These are phyloP conservation scores for Cetoscarus ocellatus DNA, from an alignment of 2,797 vertebrate species.

Conservation along the genomic window DNA sequence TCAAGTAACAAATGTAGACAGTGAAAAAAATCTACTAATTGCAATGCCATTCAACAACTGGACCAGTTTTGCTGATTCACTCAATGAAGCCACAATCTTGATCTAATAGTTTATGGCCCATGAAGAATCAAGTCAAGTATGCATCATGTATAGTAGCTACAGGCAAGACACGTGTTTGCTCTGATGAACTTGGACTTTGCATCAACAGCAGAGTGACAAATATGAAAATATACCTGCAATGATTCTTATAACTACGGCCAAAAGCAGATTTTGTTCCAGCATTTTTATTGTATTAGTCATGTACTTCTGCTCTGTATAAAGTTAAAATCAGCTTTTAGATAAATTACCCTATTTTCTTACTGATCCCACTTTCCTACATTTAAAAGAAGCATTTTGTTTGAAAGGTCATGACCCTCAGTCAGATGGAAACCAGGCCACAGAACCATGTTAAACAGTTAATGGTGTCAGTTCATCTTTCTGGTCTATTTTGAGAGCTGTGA, in stretches of 20 bases:
- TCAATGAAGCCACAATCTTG: neutral
- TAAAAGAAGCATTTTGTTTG: neutral
- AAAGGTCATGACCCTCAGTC: conserved; percentile 25
- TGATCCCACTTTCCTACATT: too few species aligned
- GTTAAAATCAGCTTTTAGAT: neutral
- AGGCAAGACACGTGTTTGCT: neutral
- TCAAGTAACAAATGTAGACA: neutral
- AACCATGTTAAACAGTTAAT: conserved; percentile 2
- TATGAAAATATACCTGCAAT: neutral
- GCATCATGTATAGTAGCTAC: neutral
- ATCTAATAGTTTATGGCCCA: neutral
- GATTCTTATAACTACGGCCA: neutral
- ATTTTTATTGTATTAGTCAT: neutral
- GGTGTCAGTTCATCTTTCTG: conserved; percentile 12
- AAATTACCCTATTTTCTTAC: neutral
- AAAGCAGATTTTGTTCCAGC: neutral
- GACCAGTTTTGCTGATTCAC: neutral
- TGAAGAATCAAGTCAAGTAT: neutral
- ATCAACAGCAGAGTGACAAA: neutral
- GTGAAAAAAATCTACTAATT: too few species aligned
- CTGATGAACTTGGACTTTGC: neutral
- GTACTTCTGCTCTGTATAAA: neutral
- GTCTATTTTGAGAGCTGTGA: conserved; percentile 2
- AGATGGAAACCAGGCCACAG: conserved; percentile 1
- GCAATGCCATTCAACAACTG: neutral